These are phyloP conservation scores for Lamprotornis superbus DNA, from an alignment of 2,113 vertebrate species.

Conservation along the genomic window DNA sequence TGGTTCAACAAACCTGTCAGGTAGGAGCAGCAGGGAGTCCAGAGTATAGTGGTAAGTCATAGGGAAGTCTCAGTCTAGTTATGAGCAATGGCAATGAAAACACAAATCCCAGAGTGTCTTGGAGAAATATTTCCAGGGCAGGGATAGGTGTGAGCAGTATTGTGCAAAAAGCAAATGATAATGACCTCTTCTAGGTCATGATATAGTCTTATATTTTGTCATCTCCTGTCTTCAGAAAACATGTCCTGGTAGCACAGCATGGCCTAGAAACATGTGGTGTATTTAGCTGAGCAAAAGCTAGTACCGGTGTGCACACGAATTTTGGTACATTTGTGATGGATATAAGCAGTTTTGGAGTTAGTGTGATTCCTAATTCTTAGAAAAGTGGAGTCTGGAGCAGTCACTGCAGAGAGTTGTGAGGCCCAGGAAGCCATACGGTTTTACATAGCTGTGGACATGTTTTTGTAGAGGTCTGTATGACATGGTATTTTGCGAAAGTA, in stretches of 20 bases:
- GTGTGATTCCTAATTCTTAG: background rate
- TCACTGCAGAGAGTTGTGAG: background rate
- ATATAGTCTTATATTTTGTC: background rate
- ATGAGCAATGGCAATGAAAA: background rate
- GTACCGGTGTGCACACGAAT: background rate
- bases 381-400: background rate
- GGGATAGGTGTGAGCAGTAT: background rate
- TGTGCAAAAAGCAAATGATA: background rate
- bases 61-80: background rate
- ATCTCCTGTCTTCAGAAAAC: background rate
- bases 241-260: background rate
- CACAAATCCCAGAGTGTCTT: background rate
- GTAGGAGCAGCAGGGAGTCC: background rate
- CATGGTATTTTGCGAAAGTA: background rate
- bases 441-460: background rate
- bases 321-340: background rate
- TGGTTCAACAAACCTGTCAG: background rate
- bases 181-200: background rate
- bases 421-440: background rate
- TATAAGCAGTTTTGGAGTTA: background rate
- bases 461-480: background rate
- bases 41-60: background rate
- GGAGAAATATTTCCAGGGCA: background rate
- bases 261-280: background rate
- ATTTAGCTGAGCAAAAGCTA: background rate